Percentiles rank a stretch among this genome's conserved stretches.
These are phyloP conservation scores for Tenthredo distinguenda DNA, from an alignment of 2,888 invertebrate species.

Conservation along the genomic window DNA sequence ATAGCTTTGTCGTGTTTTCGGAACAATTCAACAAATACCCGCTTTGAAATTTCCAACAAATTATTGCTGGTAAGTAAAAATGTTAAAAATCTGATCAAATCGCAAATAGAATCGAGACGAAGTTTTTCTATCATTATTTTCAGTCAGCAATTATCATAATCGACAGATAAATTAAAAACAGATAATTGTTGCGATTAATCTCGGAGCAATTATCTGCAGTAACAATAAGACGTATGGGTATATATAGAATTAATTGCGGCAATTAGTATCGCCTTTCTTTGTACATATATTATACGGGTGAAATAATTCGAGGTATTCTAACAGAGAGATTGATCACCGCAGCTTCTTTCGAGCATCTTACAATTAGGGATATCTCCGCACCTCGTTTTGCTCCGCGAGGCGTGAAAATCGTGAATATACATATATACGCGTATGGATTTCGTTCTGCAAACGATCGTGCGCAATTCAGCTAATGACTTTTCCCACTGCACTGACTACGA, in stretches of 20 bases:
- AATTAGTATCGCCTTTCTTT: not conserved
- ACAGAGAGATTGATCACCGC: not conserved
- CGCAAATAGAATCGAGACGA: no score
- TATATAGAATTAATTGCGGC: not conserved
- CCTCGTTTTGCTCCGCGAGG: not conserved
- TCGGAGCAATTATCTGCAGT: not conserved
- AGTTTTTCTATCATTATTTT: no score
- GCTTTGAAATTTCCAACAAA: no score
- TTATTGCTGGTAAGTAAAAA: no score
- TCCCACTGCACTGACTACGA: not conserved
- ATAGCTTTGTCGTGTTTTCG: no score
- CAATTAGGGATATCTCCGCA: not conserved
- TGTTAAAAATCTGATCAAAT: no score
- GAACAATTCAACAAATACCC: no score
- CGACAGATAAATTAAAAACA: not conserved
- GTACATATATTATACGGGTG: not conserved
- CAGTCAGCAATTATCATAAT: no score
- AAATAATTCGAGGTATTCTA: not conserved
- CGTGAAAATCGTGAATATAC: not conserved
- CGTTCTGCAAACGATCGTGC: not conserved
- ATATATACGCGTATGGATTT: not conserved
- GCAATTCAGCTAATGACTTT: not conserved
- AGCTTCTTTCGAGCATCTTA: not conserved
- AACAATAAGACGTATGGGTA: not conserved
- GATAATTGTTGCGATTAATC: not conserved